Base-by-base conservation (phyloP, 92 coral and sea anemone genomes). In the Siderastrea siderea region DNA sequence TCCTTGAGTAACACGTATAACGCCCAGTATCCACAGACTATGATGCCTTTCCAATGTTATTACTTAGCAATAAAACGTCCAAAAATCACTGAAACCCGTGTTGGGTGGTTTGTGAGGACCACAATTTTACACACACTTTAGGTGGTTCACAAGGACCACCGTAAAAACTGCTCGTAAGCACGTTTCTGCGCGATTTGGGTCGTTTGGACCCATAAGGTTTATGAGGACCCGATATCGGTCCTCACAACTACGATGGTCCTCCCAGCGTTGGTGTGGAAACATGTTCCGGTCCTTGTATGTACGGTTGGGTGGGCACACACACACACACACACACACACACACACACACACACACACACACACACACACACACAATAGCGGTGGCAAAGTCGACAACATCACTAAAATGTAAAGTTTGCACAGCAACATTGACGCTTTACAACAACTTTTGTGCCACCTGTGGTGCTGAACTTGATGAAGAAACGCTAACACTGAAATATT, bases 141-240 rank as follows among this genome's bases (percentile, higher is more conserved):
- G 38, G 38, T 26, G 38, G 38, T 26, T 26, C 6, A 47, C 5
- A 57, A 68, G 74, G 74, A 68, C 74, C 74, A 68, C 49, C 74
- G 3, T 15, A 26, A 19, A 71, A 46, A 46, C 3, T 71, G 16
- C 17, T 71, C 75, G 75, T 47, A 71, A 6, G 47, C 15, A 46
- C 75, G 52, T 47, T 47, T 47, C 75, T 71, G 47, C 17, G 8
- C 55, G 16, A 45, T 45, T 71, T 71, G 47, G 53, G 16, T 19
- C 75, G 52, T 71, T 71, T 71, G 52, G 75, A 47, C 58, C 75
- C 16, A 45, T 71, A 48, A 71, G 55, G 75, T 47, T 46, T 71
- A 71, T 55, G 75, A 71, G 75, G 75, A 71, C 75, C 75, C 47
- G 75, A 55, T 12, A 46, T 71, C 54, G 77, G 77, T 72, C 77